phyloP scores from a whole-genome alignment of 1,140 invertebrate species.

The Atta cephalotes region DNA sequence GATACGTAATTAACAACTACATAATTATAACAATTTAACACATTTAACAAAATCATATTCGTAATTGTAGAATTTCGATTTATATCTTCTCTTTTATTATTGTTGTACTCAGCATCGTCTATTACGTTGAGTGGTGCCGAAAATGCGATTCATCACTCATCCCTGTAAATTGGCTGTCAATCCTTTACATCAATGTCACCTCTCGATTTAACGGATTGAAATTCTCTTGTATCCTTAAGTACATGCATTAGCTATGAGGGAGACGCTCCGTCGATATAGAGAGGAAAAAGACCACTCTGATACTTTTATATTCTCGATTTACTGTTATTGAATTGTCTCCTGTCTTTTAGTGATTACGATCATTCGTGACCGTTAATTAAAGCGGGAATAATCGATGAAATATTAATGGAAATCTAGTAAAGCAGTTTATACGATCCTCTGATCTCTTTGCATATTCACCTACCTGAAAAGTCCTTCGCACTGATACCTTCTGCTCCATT shows the following conservation, averaged over 20 bases:
- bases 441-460: slow-evolving; percentile 1
- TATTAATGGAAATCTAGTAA: neutral
- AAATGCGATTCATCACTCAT: slow-evolving; percentile 47
- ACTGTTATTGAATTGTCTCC: neutral
- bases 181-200: slow-evolving; percentile 40
- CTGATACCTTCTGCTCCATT: slow-evolving; percentile 22
- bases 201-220: neutral
- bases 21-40: slow-evolving; percentile 14
- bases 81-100: slow-evolving; percentile 21
- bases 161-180: slow-evolving; percentile 27
- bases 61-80: slow-evolving; percentile 10
- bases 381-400: slow-evolving; percentile 8
- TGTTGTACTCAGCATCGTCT: slow-evolving; percentile 18
- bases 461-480: slow-evolving; percentile 39
- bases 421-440: neutral
- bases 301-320: slow-evolving; percentile 5
- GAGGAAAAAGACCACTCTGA: neutral
- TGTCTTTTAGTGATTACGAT: neutral
- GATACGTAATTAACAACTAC: slow-evolving; percentile 9
- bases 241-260: slow-evolving; percentile 24
- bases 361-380: neutral
- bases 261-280: neutral
- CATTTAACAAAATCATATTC: neutral
- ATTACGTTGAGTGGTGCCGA: neutral
- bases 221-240: slow-evolving; percentile 3